Evolutionary conservation across 2,797 vertebrate species (phyloP), one percentile per base, ranked within the genome.

Genomic region (Hephaestus fuliginosus): DNA sequence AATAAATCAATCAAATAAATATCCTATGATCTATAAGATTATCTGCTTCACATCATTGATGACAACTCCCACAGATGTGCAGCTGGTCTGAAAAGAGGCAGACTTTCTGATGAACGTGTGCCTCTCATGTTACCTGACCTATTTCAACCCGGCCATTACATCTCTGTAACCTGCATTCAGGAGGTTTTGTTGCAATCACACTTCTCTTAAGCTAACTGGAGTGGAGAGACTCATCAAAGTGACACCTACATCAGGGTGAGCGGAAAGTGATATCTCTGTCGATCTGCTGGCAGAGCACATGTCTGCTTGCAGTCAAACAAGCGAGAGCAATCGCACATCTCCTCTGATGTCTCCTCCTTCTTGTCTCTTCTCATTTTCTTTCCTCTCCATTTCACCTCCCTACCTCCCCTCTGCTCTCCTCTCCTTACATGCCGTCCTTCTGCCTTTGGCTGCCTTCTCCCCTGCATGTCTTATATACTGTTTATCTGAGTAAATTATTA

Each of bases 271-370:
- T 76, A 83, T 83, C 57, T 68, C 2, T 30, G 78, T 63, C 36
- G 30, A 80, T 86, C 72, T 60, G 41, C 18, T 67, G 67, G 66
- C 67, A 48, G 60, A 67, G 66, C 78, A 58, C 12, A 44, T 56
- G 20, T 68, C 30, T 74, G 68, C 72, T 87, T 70, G 60, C 2
- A 70, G 83, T 78, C 70, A 84, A 84, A 82, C 53, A 67, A 74
- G n/a, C 74, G 20, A 18, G 36, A 55, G 39, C 18, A 25, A 66
- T 62, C 51, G 60, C 36, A 56, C 53, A 33, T 76, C 57, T 58
- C 22, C 28, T 64, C 69, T 65, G 74, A 86, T 1, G 33, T 74
- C 48, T 36, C 33, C 72, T 33, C 61, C 7, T 51, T 11, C 58
- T 62, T 43, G 58, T 80, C 51, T 63, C 75, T 60, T 76, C 56